Evolutionary conservation across 2,888 invertebrate genomes (phyloP).

Genomic region (Xestia sexstrigata): DNA sequence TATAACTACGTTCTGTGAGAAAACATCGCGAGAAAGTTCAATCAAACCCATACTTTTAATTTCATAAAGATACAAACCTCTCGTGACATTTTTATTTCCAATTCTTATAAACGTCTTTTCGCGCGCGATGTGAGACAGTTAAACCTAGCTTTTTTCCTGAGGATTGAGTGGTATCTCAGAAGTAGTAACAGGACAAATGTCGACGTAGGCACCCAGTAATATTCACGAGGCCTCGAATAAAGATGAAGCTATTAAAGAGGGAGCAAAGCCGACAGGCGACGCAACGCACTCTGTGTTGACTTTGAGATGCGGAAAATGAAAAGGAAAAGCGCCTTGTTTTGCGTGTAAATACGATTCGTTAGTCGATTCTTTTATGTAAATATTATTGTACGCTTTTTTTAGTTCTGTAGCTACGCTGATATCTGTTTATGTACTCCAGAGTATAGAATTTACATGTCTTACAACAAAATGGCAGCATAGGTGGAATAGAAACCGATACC

Average conservation of each 20-base stretch:
- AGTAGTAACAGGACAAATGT: slow-evolving; percentile 62
- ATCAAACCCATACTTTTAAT: background rate
- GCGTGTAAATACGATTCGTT: slow-evolving; percentile 76
- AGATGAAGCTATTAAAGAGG: slow-evolving; percentile 76
- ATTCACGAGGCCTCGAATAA: slow-evolving; percentile 75
- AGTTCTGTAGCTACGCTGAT: slow-evolving; percentile 55
- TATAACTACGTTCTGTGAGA: background rate
- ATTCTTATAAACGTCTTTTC: slow-evolving; percentile 24
- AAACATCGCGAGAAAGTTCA: background rate
- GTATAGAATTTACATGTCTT: slow-evolving; percentile 31
- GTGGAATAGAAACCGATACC: slow-evolving; percentile 12
- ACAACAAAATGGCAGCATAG: slow-evolving; percentile 18
- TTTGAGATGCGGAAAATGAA: slow-evolving; percentile 77
- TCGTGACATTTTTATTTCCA: slow-evolving; percentile 8
- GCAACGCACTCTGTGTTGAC: slow-evolving; percentile 72
- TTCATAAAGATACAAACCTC: background rate
- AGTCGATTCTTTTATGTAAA: slow-evolving; percentile 77
- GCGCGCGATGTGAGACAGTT: slow-evolving; percentile 10
- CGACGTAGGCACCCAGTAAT: slow-evolving; percentile 68
- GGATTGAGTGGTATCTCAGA: slow-evolving; percentile 57
- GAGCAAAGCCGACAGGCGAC: slow-evolving; percentile 73
- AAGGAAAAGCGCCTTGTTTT: slow-evolving; percentile 75
- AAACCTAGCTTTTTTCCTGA: slow-evolving; percentile 30
- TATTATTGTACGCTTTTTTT: slow-evolving; percentile 70
- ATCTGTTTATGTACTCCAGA: slow-evolving; percentile 48